phyloP scores from a whole-genome alignment of 2,888 invertebrate species.

The Ferdinandea cuprea region DNA sequence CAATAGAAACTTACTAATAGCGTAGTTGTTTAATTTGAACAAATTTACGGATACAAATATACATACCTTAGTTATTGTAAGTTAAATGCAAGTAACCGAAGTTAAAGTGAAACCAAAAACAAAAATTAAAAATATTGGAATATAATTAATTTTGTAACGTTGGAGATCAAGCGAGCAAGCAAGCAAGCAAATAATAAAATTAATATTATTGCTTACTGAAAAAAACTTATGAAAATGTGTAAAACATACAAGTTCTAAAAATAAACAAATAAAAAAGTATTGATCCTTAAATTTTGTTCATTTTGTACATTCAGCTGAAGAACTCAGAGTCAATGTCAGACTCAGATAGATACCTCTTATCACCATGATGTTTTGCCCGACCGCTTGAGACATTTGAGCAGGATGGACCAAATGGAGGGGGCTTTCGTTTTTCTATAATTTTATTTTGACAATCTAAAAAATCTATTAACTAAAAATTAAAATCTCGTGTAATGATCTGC shows the following conservation, averaged over 20 bases:
- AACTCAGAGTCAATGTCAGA: too few species aligned
- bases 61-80: constrained; percentile 54
- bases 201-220: constrained; percentile 5
- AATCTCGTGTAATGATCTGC: too few species aligned
- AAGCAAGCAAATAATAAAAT: constrained; percentile 35
- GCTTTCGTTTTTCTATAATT: too few species aligned
- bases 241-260: constrained; percentile 57
- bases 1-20: constrained; percentile 18
- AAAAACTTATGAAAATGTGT: constrained; percentile 46
- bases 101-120: constrained; percentile 8
- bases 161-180: constrained; percentile 43
- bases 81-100: constrained; percentile 30
- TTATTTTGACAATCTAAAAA: too few species aligned
- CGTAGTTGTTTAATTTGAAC: constrained; percentile 35
- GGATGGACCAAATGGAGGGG: too few species aligned
- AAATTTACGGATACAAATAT: constrained; percentile 54
- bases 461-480: too few species aligned
- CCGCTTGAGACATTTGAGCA: too few species aligned
- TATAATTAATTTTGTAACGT: constrained; percentile 65
- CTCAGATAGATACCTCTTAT: too few species aligned
- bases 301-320: too few species aligned
- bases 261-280: constrained; percentile 34
- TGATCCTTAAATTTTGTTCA: constrained; percentile 16
- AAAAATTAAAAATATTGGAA: constrained; percentile 32
- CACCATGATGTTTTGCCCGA: too few species aligned